Evolutionary conservation across 2,797 vertebrate species (phyloP).

Genomic region (Dromococcyx pavoninus): DNA sequence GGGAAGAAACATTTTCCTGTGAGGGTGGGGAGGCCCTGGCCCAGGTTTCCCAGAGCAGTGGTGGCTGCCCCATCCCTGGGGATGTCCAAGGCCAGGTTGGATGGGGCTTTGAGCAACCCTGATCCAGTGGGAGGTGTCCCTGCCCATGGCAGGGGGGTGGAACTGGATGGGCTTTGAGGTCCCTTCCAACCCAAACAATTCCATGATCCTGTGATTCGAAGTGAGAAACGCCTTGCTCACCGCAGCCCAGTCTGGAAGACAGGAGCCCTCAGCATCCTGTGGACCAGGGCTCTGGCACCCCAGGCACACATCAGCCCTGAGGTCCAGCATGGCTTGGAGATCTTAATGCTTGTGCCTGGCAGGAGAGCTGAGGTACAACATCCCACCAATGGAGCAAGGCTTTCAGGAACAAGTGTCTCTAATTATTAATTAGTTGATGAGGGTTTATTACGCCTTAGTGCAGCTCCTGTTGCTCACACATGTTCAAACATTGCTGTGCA

Average conservation of each 20-base stretch:
- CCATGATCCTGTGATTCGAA: no score
- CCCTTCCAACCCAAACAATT: no score
- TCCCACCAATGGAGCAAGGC: slow-evolving; percentile 40
- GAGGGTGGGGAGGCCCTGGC: no score
- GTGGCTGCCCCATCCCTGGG: no score
- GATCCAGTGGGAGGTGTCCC: no score
- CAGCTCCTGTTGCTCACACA: slow-evolving; percentile 18
- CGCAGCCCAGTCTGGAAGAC: not conserved
- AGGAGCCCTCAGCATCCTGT: not conserved
- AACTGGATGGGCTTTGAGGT: no score
- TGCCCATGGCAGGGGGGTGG: no score
- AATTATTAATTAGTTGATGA: slow-evolving; percentile 64
- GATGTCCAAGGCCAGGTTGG: no score
- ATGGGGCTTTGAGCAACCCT: no score
- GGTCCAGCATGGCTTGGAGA: not conserved
- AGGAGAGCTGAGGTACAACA: slow-evolving; percentile 28
- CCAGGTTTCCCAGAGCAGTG: no score
- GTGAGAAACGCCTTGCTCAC: rapidly evolving
- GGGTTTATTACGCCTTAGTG: slow-evolving; percentile 28
- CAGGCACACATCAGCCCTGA: not conserved
- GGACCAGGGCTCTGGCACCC: not conserved
- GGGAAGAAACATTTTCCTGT: no score
- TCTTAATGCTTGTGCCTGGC: not conserved
- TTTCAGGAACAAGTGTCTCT: slow-evolving; percentile 56
- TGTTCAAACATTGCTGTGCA: not conserved